Base-by-base conservation (phyloP, 2,113 vertebrate species). In the Pomatorhinus ruficollis region DNA sequence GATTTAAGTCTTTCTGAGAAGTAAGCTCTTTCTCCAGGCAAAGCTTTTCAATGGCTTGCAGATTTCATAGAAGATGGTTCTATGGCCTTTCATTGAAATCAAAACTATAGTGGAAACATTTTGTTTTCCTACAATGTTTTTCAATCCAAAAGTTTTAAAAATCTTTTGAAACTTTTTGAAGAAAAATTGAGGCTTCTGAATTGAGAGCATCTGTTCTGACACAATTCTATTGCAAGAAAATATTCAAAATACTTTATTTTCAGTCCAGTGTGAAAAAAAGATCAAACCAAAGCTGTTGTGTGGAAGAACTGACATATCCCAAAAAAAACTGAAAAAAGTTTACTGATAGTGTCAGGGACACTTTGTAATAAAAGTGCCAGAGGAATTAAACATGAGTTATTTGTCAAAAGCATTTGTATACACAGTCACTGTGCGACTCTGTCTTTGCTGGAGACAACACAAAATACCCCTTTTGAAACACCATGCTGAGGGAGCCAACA, bases 211-310 rank as follows among this genome's bases (percentile, higher is more conserved):
- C 81, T 85, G 59, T 78, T 95, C 89, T 82, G 59, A 91, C 66
- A 71, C 64, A 59, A 84, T 68, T 82, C 65, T 83, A 71, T 20
- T 91, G 45, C 70, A 82, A 69, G 37, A 50, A 78, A 85, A 91
- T 39, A 81, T 84, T 89, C 53, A 56, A 71, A 94, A 87, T 45
- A 49, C 14, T 91, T 94, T 82, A 63, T 91, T 96, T 95, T 91
- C 81, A 79, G 53, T 76, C 77, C 91, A 95, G 40, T 35, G 74
- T 39, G 83, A 27, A 60, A 82, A 60, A 77, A 59, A 37, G 44
- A 91, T 45, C 15, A 59, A 79, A 64, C 31, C 8, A 84, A 96
- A 86, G 56, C 77, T 94, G 91, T 84, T 79, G 30, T 60, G 81
- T 56, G 54, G 87, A 93, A 75, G 49, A 94, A 74, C 37, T 24